Evolutionary conservation across 2,113 vertebrate species (phyloP), one percentile per base, ranked within the genome.

Genomic region (Ophthalmolycus amberensis): DNA sequence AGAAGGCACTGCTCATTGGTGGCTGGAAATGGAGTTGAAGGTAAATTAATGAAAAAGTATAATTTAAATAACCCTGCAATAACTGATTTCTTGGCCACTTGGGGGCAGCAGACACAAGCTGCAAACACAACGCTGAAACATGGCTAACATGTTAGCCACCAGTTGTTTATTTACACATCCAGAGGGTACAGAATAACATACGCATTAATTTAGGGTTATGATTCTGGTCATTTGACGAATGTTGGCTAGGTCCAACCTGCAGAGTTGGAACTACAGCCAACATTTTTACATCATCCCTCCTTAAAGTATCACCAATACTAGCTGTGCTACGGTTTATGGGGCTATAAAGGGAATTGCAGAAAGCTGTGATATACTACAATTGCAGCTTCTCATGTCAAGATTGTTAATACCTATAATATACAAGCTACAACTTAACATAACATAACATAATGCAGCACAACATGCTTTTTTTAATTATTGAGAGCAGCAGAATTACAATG

Each of bases 281-380:
- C n/a, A 29, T n/a, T 50, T 79, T 65, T 65, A 60, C 37, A 27
- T 38, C 40, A 73, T 52, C 40, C 29, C 20, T 69, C 9, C 10
- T 15, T 71, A 12, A 64, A 64, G 37, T 52, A 46, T 63, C 62
- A 82, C 34, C 11, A 25, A 15, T 2, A 38, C 29, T 34, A 83
- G 29, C 59, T 50, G 66, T 29, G 52, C 10, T 44, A 2, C 34
- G 34, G 6, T 71, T 83, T 50, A 85, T 52, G 58, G 18, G 38
- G 40, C 52, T 52, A 25, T 79, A 70, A 79, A 85, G 71, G 12
- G 22, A 44, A 67, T 5, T 44, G 50, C 18, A 59, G 58, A 76
- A 38, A 66, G 64, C 48, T 40, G n/a, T 64, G 32, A 70, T 67
- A 15, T 46, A 67, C 42, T 69, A 20, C 20, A 64, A 42, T 37